Conservation (phyloP, 2,113 vertebrate species). For the Trematomus loennbergii region DNA sequence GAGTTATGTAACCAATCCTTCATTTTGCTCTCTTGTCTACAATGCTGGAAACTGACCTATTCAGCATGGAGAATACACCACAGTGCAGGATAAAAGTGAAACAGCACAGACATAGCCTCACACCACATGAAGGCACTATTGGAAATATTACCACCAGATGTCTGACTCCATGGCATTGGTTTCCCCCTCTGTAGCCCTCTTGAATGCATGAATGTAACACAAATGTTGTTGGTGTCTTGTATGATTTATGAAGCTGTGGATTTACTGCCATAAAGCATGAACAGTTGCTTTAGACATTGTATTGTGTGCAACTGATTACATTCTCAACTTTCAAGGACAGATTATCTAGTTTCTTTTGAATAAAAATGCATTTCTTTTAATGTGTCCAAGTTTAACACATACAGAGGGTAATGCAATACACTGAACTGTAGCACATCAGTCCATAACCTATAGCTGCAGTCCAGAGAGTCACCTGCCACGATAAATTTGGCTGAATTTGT, state of each 20-base stretch:
- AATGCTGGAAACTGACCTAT: conserved; percentile 14
- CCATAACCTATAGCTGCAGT: conserved; percentile 30
- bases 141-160: conserved; percentile 77
- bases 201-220: conserved; percentile 59
- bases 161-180: conserved; percentile 53
- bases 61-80: conserved; percentile 8
- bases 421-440: conserved; percentile 53
- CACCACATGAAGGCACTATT: conserved; percentile 68
- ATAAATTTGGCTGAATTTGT: conserved; percentile 75
- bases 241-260: conserved; percentile 60
- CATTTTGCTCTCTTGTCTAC: not conserved
- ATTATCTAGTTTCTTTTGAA: conserved; percentile 19
- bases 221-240: conserved; percentile 52
- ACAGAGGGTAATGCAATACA: conserved; percentile 73
- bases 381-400: conserved; percentile 39
- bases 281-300: conserved; percentile 38
- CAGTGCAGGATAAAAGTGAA: conserved; percentile 40
- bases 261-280: conserved; percentile 50
- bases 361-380: conserved; percentile 21
- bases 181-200: conserved; percentile 19
- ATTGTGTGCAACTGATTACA: conserved; percentile 15
- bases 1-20: not conserved
- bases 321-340: conserved; percentile 35
- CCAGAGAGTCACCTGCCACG: conserved; percentile 71
- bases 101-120: conserved; percentile 41